Evolutionary conservation across 2,797 vertebrate genomes (phyloP), one percentile per base, ranked within the genome.

Genomic region (Pipistrellus nathusii): DNA sequence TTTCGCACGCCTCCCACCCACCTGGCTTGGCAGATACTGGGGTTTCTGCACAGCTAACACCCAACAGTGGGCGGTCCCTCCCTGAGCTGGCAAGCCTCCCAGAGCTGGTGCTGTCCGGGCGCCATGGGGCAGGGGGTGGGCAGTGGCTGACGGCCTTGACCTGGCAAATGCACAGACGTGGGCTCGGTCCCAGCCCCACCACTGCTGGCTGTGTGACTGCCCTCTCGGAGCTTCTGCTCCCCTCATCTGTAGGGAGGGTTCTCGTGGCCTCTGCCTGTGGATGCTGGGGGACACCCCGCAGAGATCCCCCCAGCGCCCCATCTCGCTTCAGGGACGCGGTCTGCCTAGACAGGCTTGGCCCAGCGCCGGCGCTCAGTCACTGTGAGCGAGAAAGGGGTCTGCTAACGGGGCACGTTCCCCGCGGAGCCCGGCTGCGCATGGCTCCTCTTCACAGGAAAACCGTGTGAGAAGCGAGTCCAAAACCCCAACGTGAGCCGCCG

Each of bases 401-500:
- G 55, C 25, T 10, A 75, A 32, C 18, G 14, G 25, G 48, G 48
- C 32, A 17, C 2, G 55, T 57, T n/a, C 38, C 46, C 69, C 62
- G 75, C n/a, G 3, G 64, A 46, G 35, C 18, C 38, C 1, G 2
- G 53, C 53, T 7, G 20, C 23, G 3, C 20, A 23, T 5, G 27
- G 57, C 80, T 81, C 53, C 41, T 73, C 71, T 55, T 78, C 51
- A 27, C 18, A 7, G 5, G 88, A 78, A 38, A 71, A 81, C 8
- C 46, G 81, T 41, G 53, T n/a, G 35, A 71, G 94, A 77, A 53
- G 48, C 30, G 5, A 35, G 85, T 46, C 88, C 48, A 11, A 41
- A 32, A 75, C 17, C 81, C 90, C 95, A 81, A 27, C 7, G 18
- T 27, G 51, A 92, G 91, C 93, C 93, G 76, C 91, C 14, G 84